Base-by-base conservation (phyloP, 2,113 vertebrate genomes). In the Rana temporaria region DNA sequence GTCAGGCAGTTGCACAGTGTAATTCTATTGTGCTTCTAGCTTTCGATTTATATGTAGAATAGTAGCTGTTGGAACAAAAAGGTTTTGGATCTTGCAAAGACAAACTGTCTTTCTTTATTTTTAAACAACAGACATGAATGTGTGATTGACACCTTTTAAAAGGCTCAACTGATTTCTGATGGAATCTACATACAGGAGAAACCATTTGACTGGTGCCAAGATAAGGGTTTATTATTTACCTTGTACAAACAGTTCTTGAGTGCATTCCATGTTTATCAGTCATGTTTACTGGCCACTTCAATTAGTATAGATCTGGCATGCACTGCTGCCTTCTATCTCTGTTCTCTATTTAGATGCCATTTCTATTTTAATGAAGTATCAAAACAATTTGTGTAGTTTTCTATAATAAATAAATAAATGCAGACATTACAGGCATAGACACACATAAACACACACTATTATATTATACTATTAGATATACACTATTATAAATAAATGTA, bases 201-300 rank as follows among this genome's bases (percentile, higher is more conserved):
- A 32, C 26, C 64, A 76, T 82, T 60, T 66, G 26, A 85, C 83
- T 78, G 66, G 73, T 26, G 17, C 22, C 68, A 74, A 85, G 85
- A 81, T 88, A 78, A 78, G 82, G 1, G 0, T 42, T 84, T 57
- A 6, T 87, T 88, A 32, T 85, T 84, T 86, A 22, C 67, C 77
- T 83, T 75, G 20, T 0, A 0, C 0, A 8, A 72, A 78, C 55
- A 81, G n/a, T 78, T 85, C 82, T n/a, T 0, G 0, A 69, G 53
- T 74, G 57, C 0, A 0, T 78, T 75, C 30, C 78, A 73, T 82
- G 30, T 87, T 87, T 86, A 69, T 86, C 84, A 86, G 78, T 78
- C 71, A 53, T 82, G 68, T 85, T 86, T 85, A 65, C 74, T 85
- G 84, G 79, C 6, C 2, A 19, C 60, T 86, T 75, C 84, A 69